These are phyloP conservation scores for Campaea margaritaria DNA, from an alignment of 2,888 invertebrate species.

Conservation along the genomic window DNA sequence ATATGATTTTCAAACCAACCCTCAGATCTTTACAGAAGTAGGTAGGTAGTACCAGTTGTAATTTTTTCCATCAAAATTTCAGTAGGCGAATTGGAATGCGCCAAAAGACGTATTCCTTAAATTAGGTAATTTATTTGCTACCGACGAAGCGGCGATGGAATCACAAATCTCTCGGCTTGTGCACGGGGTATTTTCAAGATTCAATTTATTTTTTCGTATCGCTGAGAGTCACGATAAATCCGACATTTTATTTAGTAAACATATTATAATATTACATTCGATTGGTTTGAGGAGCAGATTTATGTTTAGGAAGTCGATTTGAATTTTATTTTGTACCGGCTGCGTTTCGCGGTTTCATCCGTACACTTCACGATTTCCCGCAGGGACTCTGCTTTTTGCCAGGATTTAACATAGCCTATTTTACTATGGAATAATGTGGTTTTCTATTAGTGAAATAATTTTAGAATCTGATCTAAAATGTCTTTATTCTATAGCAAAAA, in stretches of 20 bases:
- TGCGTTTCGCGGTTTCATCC: too few species aligned
- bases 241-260: constrained; percentile 27
- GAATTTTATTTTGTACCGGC: neutral
- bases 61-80: constrained; percentile 18
- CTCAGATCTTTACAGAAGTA: too few species aligned
- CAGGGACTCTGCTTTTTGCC: too few species aligned
- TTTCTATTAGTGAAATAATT: too few species aligned
- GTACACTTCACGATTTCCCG: too few species aligned
- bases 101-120: constrained; percentile 35
- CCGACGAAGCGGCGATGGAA: constrained; percentile 35
- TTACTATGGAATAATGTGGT: too few species aligned
- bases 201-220: constrained; percentile 38
- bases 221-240: constrained; percentile 15
- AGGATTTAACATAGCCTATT: too few species aligned
- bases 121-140: constrained; percentile 43
- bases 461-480: too few species aligned
- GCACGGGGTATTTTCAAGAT: constrained; percentile 28
- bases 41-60: too few species aligned
- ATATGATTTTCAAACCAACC: too few species aligned
- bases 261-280: constrained; percentile 19
- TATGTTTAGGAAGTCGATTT: neutral
- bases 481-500: too few species aligned
- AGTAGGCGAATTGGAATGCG: constrained; percentile 27
- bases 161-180: constrained; percentile 34
- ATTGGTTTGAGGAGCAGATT: constrained; percentile 13